Base-by-base conservation (phyloP, 1,140 invertebrate species). In the Amyelois transitella region DNA sequence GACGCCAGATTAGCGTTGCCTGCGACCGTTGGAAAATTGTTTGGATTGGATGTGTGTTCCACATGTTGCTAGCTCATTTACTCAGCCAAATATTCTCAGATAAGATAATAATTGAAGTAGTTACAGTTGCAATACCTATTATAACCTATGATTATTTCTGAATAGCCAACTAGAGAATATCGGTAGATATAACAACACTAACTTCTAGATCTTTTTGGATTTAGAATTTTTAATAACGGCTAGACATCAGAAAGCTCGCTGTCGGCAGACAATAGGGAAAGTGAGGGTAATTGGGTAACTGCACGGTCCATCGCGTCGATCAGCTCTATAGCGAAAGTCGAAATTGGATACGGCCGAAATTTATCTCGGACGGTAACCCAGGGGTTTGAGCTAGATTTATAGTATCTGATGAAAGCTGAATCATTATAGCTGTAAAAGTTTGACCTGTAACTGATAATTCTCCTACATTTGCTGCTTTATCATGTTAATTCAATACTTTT, bases 321-420 rank as follows among this genome's bases (percentile, higher is more conserved):
- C 25, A 32, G 10, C 20, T 10, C 32, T 53, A n/a, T 50, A 43
- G 66, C 58, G 72, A 72, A 74, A 74, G 72, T 62, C 52, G 53
- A 45, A 51, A 61, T 72, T 69, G 50, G 72, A 69, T 49, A 66
- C 69, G 72, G 59, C 57, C 53, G 60, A 45, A 22, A 43, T 38
- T 54, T 22, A 53, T 43, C 45, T 12, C 45, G 4, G n/a, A 48
- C 45, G 18, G 8, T 19, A n/a, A 8, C 20, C 20, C 12, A 20
- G 19, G 32, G 32, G 1, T 38, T 38, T 38, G 32, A 14, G 32
- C 32, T 38, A 2, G 12, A 38, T 38, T 38, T 38, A 38, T 14
- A 38, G 7, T 24, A 24, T 24, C 3, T 8, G 8, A n/a, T n/a
- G n/a, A n/a, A n/a, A n/a, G n/a, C n/a, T n/a, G n/a, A n/a, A n/a